Base-by-base conservation (phyloP, 2,113 vertebrate species). In the Brachypodius melanocephalos region DNA sequence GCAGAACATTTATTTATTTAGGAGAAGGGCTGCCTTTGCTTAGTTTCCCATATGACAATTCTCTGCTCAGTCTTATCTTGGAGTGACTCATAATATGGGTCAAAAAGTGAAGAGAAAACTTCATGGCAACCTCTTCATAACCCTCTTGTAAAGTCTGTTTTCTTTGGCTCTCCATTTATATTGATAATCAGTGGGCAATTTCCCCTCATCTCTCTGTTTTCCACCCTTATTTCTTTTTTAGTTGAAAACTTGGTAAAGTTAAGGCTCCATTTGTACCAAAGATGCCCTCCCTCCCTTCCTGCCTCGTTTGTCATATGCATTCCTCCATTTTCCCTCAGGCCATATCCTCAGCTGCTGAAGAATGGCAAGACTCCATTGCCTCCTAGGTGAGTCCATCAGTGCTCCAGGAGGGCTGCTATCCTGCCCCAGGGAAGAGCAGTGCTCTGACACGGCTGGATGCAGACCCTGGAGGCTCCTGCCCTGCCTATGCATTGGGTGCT, bases 71-170 rank as follows among this genome's bases (percentile, higher is more conserved):
- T 54, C 86, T 97, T 95, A 96, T 96, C 95, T 95, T 31, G 18
- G 19, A 88, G 40, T 96, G 96, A 97, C 67, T 97, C 96, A 95
- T n/a, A 73, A 48, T 18, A 20, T 61, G 74, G 68, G 87, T 93
- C 90, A 59, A 85, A 91, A 79, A 54, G 91, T 74, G 62, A 85
- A 90, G 40, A 77, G 66, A 87, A 87, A 88, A 76, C 36, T 83
- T 86, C 49, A 58, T 20, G 54, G 75, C 48, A 63, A 94, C 73
- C 58, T 93, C 89, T 91, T 85, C 16, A 21, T 78, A 83, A 94
- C 49, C 94, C 24, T 76, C 48, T 12, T 71, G 29, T 51, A 49
- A 54, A 66, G 29, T 40, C 54, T 36, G 52, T 78, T 89, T 63
- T 55, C 73, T 59, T 63, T 91, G 89, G 94, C 17, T 28, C 19